Conservation (phyloP, 1,140 invertebrate genomes). For the Parapsyche elsis region DNA sequence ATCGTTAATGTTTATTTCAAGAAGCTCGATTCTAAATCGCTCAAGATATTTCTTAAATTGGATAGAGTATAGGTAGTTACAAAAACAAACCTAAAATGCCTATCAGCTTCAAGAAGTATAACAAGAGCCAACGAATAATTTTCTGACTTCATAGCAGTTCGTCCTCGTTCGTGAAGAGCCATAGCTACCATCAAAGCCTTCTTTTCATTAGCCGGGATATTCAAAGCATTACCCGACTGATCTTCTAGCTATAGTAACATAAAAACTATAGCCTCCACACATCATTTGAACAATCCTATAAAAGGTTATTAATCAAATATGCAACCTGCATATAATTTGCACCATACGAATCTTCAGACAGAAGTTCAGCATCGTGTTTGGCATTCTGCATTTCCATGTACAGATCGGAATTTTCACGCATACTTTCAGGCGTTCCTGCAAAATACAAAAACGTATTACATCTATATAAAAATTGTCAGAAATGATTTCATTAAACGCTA, state of each 20-base stretch:
- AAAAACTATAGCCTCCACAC: conserved; percentile 13
- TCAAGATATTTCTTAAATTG: too few relatives aligned
- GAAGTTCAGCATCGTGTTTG: conserved; percentile 67
- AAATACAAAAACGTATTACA: conserved; percentile 31
- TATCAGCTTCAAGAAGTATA: conserved; percentile 80
- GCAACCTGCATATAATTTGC: conserved; percentile 29
- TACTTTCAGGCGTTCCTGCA: conserved; percentile 60
- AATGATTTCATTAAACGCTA: conserved; percentile 10
- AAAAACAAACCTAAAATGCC: conserved; percentile 73
- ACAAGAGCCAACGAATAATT: conserved; percentile 77
- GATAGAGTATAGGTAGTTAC: too few relatives aligned
- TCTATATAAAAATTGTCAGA: conserved; percentile 24
- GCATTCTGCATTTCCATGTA: conserved; percentile 68
- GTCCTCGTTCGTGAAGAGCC: conserved; percentile 81
- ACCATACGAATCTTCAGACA: conserved; percentile 58
- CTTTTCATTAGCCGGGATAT: conserved; percentile 74
- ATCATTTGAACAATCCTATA: conserved; percentile 20
- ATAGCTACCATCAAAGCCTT: conserved; percentile 77
- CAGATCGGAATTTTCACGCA: conserved; percentile 61
- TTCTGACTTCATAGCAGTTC: conserved; percentile 72
- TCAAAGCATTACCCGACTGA: conserved; percentile 77
- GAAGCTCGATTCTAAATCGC: too few relatives aligned
- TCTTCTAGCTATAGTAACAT: conserved; percentile 75
- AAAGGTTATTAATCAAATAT: neutral
- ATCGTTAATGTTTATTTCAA: too few relatives aligned